These are phyloP conservation scores for Schrankia costaestrigalis DNA, from an alignment of 2,888 invertebrate species.

Conservation along the genomic window DNA sequence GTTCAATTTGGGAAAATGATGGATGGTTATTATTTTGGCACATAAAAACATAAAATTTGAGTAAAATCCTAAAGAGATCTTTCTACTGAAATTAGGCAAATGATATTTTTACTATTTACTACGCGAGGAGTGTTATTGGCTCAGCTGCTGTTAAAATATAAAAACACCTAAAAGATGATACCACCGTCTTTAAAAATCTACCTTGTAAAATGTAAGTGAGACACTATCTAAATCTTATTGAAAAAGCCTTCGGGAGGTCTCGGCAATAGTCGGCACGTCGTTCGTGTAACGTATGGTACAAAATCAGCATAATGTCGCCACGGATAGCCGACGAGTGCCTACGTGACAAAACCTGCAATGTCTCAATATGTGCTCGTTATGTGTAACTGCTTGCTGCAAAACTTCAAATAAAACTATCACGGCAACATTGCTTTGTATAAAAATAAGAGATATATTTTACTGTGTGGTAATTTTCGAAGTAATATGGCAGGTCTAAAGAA, in stretches of 20 bases:
- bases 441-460: background rate
- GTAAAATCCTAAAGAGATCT: too few relatives aligned
- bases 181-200: slow-evolving; percentile 1
- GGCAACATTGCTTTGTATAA: background rate
- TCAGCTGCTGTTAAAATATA: too few relatives aligned
- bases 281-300: slow-evolving; percentile 40
- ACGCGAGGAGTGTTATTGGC: too few relatives aligned
- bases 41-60: too few relatives aligned
- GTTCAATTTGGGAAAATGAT: too few relatives aligned
- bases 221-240: slow-evolving; percentile 5
- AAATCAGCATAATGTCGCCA: slow-evolving; percentile 62
- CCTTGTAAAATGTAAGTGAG: background rate
- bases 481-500: too few relatives aligned
- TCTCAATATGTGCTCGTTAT: slow-evolving; percentile 51
- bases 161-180: slow-evolving; percentile 1
- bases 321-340: slow-evolving; percentile 49
- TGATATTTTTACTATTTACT: too few relatives aligned
- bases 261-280: slow-evolving; percentile 1
- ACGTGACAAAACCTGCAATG: slow-evolving; percentile 57
- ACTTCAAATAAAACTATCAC: slow-evolving; percentile 6
- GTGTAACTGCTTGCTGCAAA: slow-evolving; percentile 18
- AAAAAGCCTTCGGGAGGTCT: background rate
- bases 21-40: too few relatives aligned
- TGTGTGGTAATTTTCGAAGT: background rate
- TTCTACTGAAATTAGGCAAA: too few relatives aligned